phyloP scores from a whole-genome alignment of 2,797 vertebrate genomes.

The Falco naumanni region DNA sequence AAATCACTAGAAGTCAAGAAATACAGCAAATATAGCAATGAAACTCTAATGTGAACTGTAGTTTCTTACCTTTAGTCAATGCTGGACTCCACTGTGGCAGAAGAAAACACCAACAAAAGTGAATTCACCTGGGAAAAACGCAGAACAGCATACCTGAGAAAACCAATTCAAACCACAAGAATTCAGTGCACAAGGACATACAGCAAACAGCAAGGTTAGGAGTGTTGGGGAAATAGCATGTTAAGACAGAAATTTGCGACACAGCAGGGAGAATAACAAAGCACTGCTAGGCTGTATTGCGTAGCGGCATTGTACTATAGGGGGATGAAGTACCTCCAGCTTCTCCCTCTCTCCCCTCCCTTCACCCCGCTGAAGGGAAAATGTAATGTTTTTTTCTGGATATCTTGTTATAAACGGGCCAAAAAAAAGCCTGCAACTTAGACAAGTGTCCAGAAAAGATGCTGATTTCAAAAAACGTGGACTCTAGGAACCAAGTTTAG shows the following conservation, averaged over 20 bases:
- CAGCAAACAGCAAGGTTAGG: background rate
- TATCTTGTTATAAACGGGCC: background rate
- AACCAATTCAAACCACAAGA: constrained; percentile 31
- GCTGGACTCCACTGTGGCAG: background rate
- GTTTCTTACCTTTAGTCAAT: background rate
- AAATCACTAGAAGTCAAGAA: background rate
- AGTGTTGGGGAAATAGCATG: background rate
- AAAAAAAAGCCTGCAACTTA: background rate
- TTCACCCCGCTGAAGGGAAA: background rate
- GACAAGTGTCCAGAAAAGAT: background rate
- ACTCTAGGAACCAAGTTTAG: background rate
- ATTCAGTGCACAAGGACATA: background rate
- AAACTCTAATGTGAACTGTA: background rate
- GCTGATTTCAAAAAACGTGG: background rate
- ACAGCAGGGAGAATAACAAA: background rate
- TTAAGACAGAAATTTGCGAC: background rate
- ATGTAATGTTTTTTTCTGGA: background rate
- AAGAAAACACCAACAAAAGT: background rate
- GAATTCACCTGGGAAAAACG: constrained; percentile 14
- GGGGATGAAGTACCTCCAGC: background rate
- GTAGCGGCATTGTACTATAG: background rate
- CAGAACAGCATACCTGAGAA: constrained; percentile 2
- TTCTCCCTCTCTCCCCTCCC: background rate
- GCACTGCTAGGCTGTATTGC: background rate
- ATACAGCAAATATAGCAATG: background rate